Evolutionary conservation across 2,113 vertebrate genomes (phyloP), one percentile per base, ranked within the genome.

Genomic region (Gymnocephalus cernua): DNA sequence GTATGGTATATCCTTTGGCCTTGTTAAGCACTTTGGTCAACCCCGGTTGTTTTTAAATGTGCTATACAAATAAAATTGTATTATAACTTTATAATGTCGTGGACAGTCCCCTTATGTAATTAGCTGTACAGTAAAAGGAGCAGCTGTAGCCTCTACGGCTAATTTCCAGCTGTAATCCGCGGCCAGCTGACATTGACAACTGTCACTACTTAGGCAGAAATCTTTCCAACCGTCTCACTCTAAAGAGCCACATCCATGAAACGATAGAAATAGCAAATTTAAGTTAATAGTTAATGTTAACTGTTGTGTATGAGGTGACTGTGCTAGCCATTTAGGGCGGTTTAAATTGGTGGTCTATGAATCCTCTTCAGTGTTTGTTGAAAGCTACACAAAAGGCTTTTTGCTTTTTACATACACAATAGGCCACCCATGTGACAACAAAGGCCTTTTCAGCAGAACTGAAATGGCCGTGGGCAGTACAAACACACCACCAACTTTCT

Each of bases 371-470:
- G 75, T 78, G 83, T 88, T 86, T 76, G 85, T 45, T 59, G 48
- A 79, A 77, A 82, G 67, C 71, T 56, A 74, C 75, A 89, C 81
- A 89, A 89, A 82, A 84, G 68, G 54, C 77, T 87, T 87, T 87
- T 69, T 78, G 61, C 73, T 65, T 69, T 85, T 76, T 76, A 81
- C 67, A 66, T 56, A 23, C 65, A 89, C 85, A 91, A 85, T 74
- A 56, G 82, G 45, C 75, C 72, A 58, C 63, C 63, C 85, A 91
- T 80, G 85, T 86, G 80, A 87, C 71, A 89, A 91, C 87, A 91
- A 91, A 88, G 66, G 81, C 65, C 86, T 85, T 88, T 86, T 89
- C 84, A 86, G 78, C 80, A 10, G 19, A 14, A 80, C 73, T 74
- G 67, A 78, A 74, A 65, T 4, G 50, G 19, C 64, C 58, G 45